phyloP scores from a whole-genome alignment of 2,888 invertebrate genomes.

The Amaurobius ferox region DNA sequence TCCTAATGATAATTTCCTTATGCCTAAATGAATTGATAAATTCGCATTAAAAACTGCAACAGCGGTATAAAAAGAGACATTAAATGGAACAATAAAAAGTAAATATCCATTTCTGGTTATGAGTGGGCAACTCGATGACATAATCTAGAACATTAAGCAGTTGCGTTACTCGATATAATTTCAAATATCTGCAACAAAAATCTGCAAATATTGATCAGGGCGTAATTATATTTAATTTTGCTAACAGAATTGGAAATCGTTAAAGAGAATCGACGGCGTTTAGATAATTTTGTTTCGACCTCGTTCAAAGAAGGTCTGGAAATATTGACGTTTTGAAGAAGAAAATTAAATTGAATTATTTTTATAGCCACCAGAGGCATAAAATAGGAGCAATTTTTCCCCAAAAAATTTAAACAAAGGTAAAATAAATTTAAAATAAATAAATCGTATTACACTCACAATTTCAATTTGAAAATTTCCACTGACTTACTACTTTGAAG shows the following conservation, averaged over 20 bases:
- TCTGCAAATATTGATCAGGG: background rate
- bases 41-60: slow-evolving; percentile 23
- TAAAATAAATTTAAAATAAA: too few relatives aligned
- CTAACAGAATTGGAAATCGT: background rate
- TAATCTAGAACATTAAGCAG: background rate
- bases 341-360: too few relatives aligned
- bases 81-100: background rate
- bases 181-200: background rate
- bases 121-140: background rate
- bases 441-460: too few relatives aligned
- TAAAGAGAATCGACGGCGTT: background rate
- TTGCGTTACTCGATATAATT: slow-evolving; percentile 4
- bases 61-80: background rate
- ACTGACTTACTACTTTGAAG: too few relatives aligned
- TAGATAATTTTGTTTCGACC: background rate
- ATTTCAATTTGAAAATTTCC: too few relatives aligned
- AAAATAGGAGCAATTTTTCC: too few relatives aligned
- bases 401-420: too few relatives aligned
- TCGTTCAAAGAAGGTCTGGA: background rate
- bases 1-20: slow-evolving; percentile 60
- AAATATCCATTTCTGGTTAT: background rate
- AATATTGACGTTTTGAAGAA: too few relatives aligned
- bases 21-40: slow-evolving; percentile 59
- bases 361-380: too few relatives aligned
- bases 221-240: slow-evolving; percentile 1